Percentiles rank a stretch among this genome's conserved stretches.
Evolutionary conservation across 2,888 invertebrate species (phyloP).

Genomic region (Megastigmus dorsalis): DNA sequence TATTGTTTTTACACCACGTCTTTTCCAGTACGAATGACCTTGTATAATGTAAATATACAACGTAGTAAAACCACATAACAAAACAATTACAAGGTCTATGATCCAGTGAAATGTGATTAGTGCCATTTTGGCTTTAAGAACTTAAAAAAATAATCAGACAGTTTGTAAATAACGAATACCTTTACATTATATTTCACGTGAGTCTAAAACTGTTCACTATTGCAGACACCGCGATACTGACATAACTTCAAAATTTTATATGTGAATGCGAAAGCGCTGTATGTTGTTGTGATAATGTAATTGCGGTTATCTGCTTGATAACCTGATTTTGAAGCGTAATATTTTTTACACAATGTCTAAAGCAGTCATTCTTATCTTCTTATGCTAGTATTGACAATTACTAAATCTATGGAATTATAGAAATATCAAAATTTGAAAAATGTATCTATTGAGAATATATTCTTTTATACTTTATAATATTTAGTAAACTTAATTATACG

Average conservation of each 20-base stretch:
- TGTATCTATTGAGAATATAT: too few relatives aligned
- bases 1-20: slow-evolving; percentile 52
- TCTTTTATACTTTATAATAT: too few relatives aligned
- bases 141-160: not conserved
- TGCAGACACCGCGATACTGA: not conserved
- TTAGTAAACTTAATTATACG: too few relatives aligned
- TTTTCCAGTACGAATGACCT: slow-evolving; percentile 51
- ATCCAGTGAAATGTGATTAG: not conserved
- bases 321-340: too few relatives aligned
- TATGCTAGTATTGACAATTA: too few relatives aligned
- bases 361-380: too few relatives aligned
- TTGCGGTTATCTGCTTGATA: too few relatives aligned
- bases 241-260: not conserved
- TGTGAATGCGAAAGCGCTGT: not conserved
- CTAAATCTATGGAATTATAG: too few relatives aligned
- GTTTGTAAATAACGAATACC: too few relatives aligned
- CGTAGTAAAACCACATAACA: not conserved
- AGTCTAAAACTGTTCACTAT: not conserved
- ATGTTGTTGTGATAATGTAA: slow-evolving; percentile 1
- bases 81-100: not conserved
- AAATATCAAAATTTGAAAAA: too few relatives aligned
- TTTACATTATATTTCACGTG: too few relatives aligned
- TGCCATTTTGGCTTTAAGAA: slow-evolving; percentile 8
- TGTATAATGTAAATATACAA: slow-evolving; percentile 32
- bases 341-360: too few relatives aligned